Conservation (phyloP, 2,797 vertebrate genomes). For the Triplophysa yarkandensis region DNA sequence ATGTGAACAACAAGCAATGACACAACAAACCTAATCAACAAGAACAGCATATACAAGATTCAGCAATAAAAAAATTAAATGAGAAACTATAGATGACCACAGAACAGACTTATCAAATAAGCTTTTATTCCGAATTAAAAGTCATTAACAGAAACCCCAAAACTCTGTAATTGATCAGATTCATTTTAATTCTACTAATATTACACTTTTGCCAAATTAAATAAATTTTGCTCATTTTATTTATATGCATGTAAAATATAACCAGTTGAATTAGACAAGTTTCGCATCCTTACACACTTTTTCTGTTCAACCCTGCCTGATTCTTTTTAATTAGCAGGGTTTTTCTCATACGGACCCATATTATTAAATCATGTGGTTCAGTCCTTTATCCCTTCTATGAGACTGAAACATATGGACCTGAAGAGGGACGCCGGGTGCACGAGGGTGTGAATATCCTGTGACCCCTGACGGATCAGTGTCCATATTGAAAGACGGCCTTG, state of each 20-base stretch:
- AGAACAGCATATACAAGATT: not conserved
- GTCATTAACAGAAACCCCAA: not conserved
- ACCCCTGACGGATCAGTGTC: slow-evolving; percentile 73
- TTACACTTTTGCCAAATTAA: too few relatives aligned
- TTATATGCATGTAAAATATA: not conserved
- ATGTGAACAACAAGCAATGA: not conserved
- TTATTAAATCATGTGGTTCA: slow-evolving; percentile 46
- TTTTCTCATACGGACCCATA: not conserved
- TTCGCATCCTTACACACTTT: not conserved
- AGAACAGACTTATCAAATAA: not conserved
- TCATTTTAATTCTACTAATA: too few relatives aligned
- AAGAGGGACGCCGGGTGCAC: slow-evolving; percentile 56
- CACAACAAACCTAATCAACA: not conserved
- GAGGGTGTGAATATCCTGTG: slow-evolving; percentile 64
- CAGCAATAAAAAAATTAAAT: not conserved
- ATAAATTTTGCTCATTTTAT: not conserved
- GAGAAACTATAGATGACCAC: not conserved
- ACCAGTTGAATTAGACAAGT: not conserved
- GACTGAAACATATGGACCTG: slow-evolving; percentile 66
- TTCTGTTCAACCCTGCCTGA: not conserved
- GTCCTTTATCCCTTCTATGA: slow-evolving; percentile 26
- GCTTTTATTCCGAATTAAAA: not conserved
- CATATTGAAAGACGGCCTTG: slow-evolving; percentile 71
- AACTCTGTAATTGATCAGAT: too few relatives aligned
- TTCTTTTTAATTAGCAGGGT: not conserved